phyloP scores from a whole-genome alignment of 2,113 vertebrate genomes.

The Alectura lathami region DNA sequence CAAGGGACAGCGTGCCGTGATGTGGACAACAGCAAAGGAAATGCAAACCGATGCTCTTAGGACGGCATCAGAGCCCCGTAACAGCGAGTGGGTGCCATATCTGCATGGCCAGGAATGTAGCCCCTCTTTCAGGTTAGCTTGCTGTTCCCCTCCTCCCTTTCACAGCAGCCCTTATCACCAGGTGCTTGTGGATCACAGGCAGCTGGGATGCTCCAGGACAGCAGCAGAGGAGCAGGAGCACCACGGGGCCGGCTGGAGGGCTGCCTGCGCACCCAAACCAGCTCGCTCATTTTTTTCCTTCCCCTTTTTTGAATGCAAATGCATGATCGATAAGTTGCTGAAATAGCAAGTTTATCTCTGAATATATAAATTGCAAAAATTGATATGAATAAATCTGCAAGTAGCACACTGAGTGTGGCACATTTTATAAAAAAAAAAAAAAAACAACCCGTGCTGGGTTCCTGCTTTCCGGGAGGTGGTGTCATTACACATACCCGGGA shows the following conservation, averaged over 20 bases:
- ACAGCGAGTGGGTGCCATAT: rapidly evolving
- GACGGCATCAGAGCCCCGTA: not conserved
- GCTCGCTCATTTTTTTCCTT: not conserved
- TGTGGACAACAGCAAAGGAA: not conserved
- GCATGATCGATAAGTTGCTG: conserved; percentile 75
- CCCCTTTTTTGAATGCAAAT: conserved; percentile 33
- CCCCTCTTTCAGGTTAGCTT: not conserved
- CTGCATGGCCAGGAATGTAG: not conserved
- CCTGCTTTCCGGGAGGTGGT: conserved; percentile 80
- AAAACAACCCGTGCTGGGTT: conserved; percentile 54
- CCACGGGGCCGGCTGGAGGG: not conserved
- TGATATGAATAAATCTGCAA: conserved; percentile 96
- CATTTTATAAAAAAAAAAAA: conserved; percentile 75
- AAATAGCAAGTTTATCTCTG: conserved; percentile 92
- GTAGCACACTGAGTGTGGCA: conserved; percentile 88
- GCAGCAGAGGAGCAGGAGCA: not conserved
- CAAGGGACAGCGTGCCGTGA: rapidly evolving
- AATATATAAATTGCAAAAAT: conserved; percentile 94
- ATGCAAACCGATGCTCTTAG: not conserved
- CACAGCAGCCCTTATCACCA: not conserved
- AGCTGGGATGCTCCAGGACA: not conserved
- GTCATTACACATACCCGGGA: conserved; percentile 87
- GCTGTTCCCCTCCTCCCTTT: not conserved
- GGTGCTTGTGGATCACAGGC: not conserved
- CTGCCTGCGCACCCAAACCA: conserved; percentile 39